phyloP scores from a whole-genome alignment of 2,888 invertebrate species.

The Drosophila setosimentum region DNA sequence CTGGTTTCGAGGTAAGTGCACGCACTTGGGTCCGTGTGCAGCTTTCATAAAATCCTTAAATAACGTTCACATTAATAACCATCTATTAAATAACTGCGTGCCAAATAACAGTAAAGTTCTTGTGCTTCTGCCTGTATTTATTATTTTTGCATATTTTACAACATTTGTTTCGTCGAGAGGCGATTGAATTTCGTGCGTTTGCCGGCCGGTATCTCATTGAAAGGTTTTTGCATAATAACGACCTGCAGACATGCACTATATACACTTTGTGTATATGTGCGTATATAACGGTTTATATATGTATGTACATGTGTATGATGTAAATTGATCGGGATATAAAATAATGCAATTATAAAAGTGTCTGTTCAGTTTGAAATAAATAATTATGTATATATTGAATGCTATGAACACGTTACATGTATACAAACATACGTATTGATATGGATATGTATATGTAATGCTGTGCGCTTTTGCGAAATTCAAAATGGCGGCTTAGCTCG shows the following conservation, averaged over 20 bases:
- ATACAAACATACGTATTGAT: background rate
- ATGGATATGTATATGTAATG: constrained; percentile 10
- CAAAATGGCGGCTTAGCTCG: constrained; percentile 54
- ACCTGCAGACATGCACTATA: constrained; percentile 13
- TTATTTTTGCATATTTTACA: constrained; percentile 35
- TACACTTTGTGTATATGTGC: background rate
- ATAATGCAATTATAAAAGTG: constrained; percentile 1
- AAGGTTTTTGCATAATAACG: constrained; percentile 68
- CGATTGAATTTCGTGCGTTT: constrained; percentile 29
- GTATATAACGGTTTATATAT: constrained; percentile 40
- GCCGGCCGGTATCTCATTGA: constrained; percentile 62
- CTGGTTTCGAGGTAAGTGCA: constrained; percentile 85
- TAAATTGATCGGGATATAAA: constrained; percentile 9
- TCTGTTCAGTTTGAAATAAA: background rate
- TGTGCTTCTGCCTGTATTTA: background rate
- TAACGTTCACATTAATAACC: constrained; percentile 60
- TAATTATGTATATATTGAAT: background rate
- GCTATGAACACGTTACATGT: background rate
- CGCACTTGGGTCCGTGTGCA: constrained; percentile 67
- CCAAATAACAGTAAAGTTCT: constrained; percentile 28
- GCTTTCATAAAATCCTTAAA: constrained; percentile 74
- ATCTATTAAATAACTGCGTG: constrained; percentile 62
- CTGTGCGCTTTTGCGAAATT: constrained; percentile 38
- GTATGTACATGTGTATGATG: background rate
- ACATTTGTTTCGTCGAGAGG: background rate